Percentiles rank a stretch among this genome's conserved stretches.
These are phyloP conservation scores for Falco novaeseelandiae DNA, from an alignment of 2,797 vertebrate species.

Conservation along the genomic window DNA sequence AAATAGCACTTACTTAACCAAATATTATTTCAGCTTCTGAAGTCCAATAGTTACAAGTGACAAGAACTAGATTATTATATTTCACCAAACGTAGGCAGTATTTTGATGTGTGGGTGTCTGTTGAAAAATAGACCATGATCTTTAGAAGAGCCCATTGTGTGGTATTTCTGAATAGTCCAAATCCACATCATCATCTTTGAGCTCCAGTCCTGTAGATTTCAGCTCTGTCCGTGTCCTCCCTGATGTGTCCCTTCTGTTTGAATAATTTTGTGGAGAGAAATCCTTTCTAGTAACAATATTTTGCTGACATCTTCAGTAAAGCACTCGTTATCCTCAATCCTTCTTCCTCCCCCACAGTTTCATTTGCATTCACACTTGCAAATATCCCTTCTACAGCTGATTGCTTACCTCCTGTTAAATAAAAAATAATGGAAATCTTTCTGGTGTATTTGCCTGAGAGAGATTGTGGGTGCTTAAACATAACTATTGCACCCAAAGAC, in stretches of 20 bases:
- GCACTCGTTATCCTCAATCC: not conserved
- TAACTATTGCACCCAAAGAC: not conserved
- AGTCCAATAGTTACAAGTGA: not conserved
- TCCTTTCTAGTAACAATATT: constrained; percentile 16
- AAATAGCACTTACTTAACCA: not conserved
- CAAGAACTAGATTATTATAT: not conserved
- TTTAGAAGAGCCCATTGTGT: not conserved
- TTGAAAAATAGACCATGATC: not conserved
- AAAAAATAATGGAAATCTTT: not conserved
- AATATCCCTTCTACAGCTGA: constrained; percentile 36
- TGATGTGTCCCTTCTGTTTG: not conserved
- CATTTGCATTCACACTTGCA: constrained; percentile 38
- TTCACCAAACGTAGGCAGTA: not conserved
- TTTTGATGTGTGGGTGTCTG: not conserved
- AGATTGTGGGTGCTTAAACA: not conserved
- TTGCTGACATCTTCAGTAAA: constrained; percentile 19
- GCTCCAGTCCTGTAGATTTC: not conserved
- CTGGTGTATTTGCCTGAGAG: not conserved
- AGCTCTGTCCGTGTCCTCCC: not conserved
- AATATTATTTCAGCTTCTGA: not conserved
- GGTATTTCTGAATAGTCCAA: not conserved
- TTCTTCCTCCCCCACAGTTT: constrained; percentile 17
- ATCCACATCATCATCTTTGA: not conserved
- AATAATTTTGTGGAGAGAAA: not conserved
- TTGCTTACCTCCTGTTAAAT: constrained; percentile 22